Conservation (phyloP, 2,888 invertebrate species). For the Brenthis daphne region DNA sequence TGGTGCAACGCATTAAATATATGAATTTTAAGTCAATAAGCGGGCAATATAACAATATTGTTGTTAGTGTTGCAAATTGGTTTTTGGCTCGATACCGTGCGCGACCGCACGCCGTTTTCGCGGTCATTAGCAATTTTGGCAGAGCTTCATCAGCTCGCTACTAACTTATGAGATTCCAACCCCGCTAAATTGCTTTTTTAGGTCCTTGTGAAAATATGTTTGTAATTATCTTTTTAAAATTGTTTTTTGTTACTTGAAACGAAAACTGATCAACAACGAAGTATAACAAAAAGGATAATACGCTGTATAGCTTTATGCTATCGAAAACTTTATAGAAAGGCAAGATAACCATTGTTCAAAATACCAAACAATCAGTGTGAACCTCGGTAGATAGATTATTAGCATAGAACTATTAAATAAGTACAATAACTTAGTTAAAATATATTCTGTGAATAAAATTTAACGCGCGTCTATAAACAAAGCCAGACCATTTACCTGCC, state of each 20-base stretch:
- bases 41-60: slow-evolving; percentile 58
- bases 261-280: background rate
- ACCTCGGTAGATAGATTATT: no score
- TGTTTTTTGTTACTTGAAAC: slow-evolving; percentile 3
- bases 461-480: background rate
- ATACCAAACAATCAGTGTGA: no score
- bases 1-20: slow-evolving; percentile 13
- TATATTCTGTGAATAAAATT: no score
- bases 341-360: no score
- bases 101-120: slow-evolving; percentile 66
- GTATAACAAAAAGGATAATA: no score
- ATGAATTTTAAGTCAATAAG: slow-evolving; percentile 39
- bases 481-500: slow-evolving; percentile 19
- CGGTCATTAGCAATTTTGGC: slow-evolving; percentile 80
- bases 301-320: no score
- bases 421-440: no score
- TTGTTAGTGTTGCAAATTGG: slow-evolving; percentile 76
- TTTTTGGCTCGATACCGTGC: slow-evolving; percentile 69
- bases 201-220: slow-evolving; percentile 36
- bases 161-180: slow-evolving; percentile 67
- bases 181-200: slow-evolving; percentile 48
- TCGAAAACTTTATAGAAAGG: no score
- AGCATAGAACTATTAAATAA: no score
- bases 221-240: slow-evolving; percentile 18
- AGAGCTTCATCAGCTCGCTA: slow-evolving; percentile 59